A percentile compares a stretch with the other conserved stretches of the same genome.
These are phyloP conservation scores for Danionella cerebrum DNA, from an alignment of 2,113 vertebrate species.

Conservation along the genomic window DNA sequence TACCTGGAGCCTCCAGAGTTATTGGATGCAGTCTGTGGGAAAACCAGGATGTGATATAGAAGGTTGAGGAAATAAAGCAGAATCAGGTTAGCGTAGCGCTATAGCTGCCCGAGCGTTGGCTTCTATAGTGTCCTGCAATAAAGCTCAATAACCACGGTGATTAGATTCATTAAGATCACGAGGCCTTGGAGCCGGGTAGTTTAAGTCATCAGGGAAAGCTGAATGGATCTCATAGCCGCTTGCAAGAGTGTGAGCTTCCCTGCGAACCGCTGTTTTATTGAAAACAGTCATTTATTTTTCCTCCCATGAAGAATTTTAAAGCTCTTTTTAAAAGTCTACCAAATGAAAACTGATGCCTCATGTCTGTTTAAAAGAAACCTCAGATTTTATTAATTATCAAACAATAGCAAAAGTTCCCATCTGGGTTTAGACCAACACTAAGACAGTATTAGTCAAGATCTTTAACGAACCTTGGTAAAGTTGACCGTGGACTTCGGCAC, in stretches of 20 bases:
- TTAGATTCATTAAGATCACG: constrained; percentile 31
- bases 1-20: too few relatives aligned
- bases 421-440: too few relatives aligned
- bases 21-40: constrained; percentile 30
- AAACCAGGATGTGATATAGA: constrained; percentile 22
- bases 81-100: neutral
- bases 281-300: constrained; percentile 17
- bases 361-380: too few relatives aligned
- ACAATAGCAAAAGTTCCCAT: too few relatives aligned
- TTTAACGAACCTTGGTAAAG: too few relatives aligned
- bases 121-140: constrained; percentile 19
- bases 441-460: too few relatives aligned
- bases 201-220: constrained; percentile 5
- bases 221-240: constrained; percentile 19
- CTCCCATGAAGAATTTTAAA: neutral
- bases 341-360: too few relatives aligned
- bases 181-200: constrained; percentile 27
- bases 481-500: too few relatives aligned
- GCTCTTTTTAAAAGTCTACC: constrained; percentile 3
- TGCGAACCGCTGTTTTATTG: neutral
- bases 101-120: constrained; percentile 12
- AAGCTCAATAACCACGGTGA: constrained; percentile 30
- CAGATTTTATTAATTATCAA: too few relatives aligned
- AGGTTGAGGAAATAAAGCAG: constrained; percentile 20
- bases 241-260: constrained; percentile 25